A percentile compares a stretch with the other conserved stretches of the same genome.
phyloP scores from a whole-genome alignment of 1,140 invertebrate genomes.

The Parapsyche elsis region DNA sequence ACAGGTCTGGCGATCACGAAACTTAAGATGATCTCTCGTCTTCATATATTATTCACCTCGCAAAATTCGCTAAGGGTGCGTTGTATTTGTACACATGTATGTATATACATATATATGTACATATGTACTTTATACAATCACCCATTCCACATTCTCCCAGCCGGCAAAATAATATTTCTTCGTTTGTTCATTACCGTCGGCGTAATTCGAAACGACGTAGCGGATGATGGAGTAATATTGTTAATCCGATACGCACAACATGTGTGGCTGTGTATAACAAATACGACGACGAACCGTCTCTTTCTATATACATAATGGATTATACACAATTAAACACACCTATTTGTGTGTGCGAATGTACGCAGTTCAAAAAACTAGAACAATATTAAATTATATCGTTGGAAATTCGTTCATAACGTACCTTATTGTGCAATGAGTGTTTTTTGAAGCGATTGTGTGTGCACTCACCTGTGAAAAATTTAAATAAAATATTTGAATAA shows the following conservation, averaged over 20 bases:
- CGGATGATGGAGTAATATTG: conserved; percentile 30
- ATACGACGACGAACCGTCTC: neutral
- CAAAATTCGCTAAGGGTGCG: conserved; percentile 13
- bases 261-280: neutral
- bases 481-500: too few relatives aligned
- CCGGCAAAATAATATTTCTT: conserved; percentile 29
- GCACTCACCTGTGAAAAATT: too few relatives aligned
- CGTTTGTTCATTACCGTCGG: conserved; percentile 29
- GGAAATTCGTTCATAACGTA: too few relatives aligned
- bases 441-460: too few relatives aligned
- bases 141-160: too few relatives aligned
- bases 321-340: neutral
- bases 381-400: too few relatives aligned
- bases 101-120: neutral
- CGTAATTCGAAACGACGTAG: conserved; percentile 26
- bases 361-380: too few relatives aligned
- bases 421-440: too few relatives aligned
- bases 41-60: conserved; percentile 35
- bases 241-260: conserved; percentile 23
- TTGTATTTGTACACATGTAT: neutral
- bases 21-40: conserved; percentile 35
- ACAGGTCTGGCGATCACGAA: conserved; percentile 11
- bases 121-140: neutral
- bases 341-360: too few relatives aligned
- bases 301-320: conserved; percentile 2